A percentile compares a stretch with the other conserved stretches of the same genome.
Evolutionary conservation across 1,140 invertebrate genomes (phyloP).

Genomic region (Tachypleus tridentatus): DNA sequence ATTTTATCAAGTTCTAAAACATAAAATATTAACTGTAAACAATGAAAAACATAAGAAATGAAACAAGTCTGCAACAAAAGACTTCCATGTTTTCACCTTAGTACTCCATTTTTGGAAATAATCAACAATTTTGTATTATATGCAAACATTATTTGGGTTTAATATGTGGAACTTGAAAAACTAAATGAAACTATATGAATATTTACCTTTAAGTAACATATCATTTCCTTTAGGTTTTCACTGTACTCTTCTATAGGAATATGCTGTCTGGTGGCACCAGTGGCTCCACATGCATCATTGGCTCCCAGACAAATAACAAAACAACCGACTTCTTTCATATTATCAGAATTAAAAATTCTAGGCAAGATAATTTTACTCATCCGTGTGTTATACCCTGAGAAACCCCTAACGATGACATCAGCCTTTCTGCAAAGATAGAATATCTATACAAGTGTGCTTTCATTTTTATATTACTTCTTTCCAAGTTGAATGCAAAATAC

Average conservation of each 20-base stretch:
- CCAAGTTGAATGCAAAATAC: no score
- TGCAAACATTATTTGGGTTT: no score
- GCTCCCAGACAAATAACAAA: slow-evolving; percentile 35
- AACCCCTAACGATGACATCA: slow-evolving; percentile 36
- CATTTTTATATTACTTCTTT: no score
- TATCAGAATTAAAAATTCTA: slow-evolving; percentile 26
- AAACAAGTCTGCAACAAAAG: no score
- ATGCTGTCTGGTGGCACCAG: slow-evolving; percentile 29
- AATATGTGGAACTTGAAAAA: no score
- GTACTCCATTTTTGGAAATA: no score
- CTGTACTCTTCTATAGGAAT: slow-evolving; percentile 33
- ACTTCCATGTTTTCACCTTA: no score
- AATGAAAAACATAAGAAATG: no score
- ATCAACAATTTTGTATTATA: no score
- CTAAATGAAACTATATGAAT: neutral
- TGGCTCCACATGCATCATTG: slow-evolving; percentile 32
- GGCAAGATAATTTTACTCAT: slow-evolving; percentile 31
- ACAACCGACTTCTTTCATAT: slow-evolving; percentile 26
- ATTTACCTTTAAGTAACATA: slow-evolving; percentile 29
- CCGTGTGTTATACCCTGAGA: slow-evolving; percentile 36
- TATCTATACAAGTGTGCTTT: neutral
- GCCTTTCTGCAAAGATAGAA: slow-evolving; percentile 28
- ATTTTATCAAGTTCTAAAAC: no score
- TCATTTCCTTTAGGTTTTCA: slow-evolving; percentile 30
- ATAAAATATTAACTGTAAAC: no score